Conservation (phyloP, 2,888 invertebrate species). For the Amorpha juglandis region DNA sequence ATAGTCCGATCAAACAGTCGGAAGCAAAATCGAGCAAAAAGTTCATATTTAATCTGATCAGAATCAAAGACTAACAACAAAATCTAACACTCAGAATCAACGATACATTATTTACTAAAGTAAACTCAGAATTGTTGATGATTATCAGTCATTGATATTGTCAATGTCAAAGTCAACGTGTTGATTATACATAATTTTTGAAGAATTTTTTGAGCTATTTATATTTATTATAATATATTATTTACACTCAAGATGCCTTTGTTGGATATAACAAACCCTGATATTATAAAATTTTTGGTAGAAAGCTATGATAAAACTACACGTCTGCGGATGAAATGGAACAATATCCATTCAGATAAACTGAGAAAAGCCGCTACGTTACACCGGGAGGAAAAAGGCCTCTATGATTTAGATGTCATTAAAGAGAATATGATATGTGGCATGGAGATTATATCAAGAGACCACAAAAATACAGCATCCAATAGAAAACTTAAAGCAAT, state of each 20-base stretch:
- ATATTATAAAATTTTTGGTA: constrained; percentile 54
- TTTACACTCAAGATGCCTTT: constrained; percentile 48
- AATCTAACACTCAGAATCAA: no score
- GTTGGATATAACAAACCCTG: constrained; percentile 55
- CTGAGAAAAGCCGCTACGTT: constrained; percentile 51
- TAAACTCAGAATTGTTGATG: no score
- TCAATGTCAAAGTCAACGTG: no score
- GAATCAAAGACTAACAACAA: no score
- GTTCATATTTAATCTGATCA: background rate
- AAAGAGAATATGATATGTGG: constrained; percentile 44
- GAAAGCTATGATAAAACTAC: constrained; percentile 58
- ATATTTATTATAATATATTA: background rate
- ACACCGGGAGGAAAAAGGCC: constrained; percentile 48
- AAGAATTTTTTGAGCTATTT: background rate
- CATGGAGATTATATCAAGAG: constrained; percentile 48
- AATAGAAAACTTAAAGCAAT: constrained; percentile 46
- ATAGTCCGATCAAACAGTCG: no score
- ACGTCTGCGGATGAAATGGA: constrained; percentile 59
- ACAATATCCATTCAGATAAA: constrained; percentile 38
- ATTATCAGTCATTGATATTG: background rate
- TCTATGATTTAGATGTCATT: constrained; percentile 48
- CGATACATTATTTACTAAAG: no score
- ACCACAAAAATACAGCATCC: constrained; percentile 39
- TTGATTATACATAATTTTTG: background rate
- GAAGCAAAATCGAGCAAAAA: no score